Conservation (phyloP, 2,797 vertebrate genomes). For the Oreochromis grahami region DNA sequence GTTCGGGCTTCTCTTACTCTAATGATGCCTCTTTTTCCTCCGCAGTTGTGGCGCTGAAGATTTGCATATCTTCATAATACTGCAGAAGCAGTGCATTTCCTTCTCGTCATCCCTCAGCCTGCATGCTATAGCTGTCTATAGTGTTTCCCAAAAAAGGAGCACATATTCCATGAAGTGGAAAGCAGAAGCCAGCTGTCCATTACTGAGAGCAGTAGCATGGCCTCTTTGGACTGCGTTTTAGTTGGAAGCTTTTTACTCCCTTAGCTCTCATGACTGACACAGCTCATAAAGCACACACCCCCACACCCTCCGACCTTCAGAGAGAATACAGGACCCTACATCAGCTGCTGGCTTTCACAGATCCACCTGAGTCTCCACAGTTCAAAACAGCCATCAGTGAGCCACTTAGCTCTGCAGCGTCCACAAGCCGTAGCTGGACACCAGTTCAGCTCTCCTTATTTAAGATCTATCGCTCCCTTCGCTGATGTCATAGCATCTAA, state of each 20-base stretch:
- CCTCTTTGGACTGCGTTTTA: constrained; percentile 36
- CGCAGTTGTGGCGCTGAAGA: constrained; percentile 2
- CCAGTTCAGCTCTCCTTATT: constrained; percentile 19
- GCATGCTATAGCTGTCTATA: background rate
- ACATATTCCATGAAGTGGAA: constrained; percentile 11
- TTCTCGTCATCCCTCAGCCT: constrained; percentile 4
- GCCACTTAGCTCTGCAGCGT: constrained; percentile 28
- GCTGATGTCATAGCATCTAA: constrained; percentile 33
- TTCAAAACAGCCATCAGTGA: constrained; percentile 44
- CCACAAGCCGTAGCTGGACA: constrained; percentile 19
- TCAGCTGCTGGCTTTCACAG: constrained; percentile 23
- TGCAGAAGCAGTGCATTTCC: constrained; percentile 1
- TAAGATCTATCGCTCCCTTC: constrained; percentile 28
- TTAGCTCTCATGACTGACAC: constrained; percentile 38
- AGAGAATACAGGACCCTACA: constrained; percentile 3
- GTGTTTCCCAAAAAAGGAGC: constrained; percentile 1
- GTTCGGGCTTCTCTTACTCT: constrained; percentile 13
- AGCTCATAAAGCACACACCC: constrained; percentile 45
- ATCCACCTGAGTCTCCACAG: constrained; percentile 37
- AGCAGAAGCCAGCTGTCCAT: constrained; percentile 17
- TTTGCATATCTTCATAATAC: constrained; percentile 52
- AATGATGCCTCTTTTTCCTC: constrained; percentile 43
- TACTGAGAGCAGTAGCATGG: background rate
- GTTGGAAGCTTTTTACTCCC: constrained; percentile 24
- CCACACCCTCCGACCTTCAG: constrained; percentile 45